These are phyloP conservation scores for Torymus aiolomorphi DNA, from an alignment of 2,888 invertebrate genomes.

Conservation along the genomic window DNA sequence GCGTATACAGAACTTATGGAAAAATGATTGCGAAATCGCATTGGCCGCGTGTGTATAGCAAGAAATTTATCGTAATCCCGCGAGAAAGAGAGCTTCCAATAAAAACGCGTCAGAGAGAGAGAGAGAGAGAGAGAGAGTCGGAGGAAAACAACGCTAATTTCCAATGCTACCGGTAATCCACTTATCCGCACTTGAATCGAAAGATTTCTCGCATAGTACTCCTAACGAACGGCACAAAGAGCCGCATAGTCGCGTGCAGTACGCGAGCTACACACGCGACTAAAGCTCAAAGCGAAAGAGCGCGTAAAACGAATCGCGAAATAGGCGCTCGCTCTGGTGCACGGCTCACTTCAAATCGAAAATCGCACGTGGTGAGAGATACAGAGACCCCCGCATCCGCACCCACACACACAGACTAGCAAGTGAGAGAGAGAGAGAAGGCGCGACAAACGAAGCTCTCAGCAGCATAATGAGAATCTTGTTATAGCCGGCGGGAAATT, in stretches of 20 bases:
- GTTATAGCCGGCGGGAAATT: slow-evolving; percentile 54
- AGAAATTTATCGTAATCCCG: too few species aligned
- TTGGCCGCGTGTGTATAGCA: too few species aligned
- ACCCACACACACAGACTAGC: too few species aligned
- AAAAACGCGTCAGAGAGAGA: too few species aligned
- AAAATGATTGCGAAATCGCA: too few species aligned
- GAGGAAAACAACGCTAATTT: too few species aligned
- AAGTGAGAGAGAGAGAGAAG: neutral
- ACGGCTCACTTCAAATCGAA: neutral
- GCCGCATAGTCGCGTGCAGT: neutral
- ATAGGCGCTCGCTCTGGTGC: neutral
- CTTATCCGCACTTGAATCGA: neutral
- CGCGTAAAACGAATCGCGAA: neutral
- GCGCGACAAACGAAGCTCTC: slow-evolving; percentile 32
- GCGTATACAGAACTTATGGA: too few species aligned
- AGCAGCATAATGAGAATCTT: slow-evolving; percentile 55
- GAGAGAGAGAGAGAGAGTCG: too few species aligned
- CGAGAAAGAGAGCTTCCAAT: too few species aligned
- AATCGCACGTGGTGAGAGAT: neutral
- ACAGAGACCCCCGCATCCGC: neutral
- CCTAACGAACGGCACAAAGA: neutral
- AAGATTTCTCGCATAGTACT: slow-evolving; percentile 1
- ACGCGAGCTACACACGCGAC: neutral
- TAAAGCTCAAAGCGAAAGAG: slow-evolving; percentile 3
- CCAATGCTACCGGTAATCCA: neutral